Percentiles rank a stretch among this genome's conserved stretches.
These are phyloP conservation scores for Centropyge bicolor DNA, from an alignment of 2,797 vertebrate genomes.

Conservation along the genomic window DNA sequence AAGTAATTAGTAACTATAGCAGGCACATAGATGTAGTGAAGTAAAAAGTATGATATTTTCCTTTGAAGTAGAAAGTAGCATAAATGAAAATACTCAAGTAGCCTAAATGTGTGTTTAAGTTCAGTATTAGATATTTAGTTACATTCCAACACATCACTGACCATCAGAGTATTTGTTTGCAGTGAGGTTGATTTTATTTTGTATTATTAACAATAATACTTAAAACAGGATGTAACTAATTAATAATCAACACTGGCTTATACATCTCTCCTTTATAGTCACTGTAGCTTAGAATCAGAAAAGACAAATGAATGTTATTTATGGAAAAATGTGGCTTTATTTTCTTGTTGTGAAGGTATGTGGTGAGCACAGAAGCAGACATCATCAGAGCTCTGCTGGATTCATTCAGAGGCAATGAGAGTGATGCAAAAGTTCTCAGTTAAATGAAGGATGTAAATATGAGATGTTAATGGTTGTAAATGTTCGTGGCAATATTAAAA, in stretches of 20 bases:
- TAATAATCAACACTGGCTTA: background rate
- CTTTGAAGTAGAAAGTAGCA: background rate
- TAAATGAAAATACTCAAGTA: background rate
- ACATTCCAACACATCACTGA: conserved; percentile 26
- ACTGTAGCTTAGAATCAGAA: background rate
- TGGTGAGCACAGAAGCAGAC: background rate
- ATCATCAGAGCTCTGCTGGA: conserved; percentile 1
- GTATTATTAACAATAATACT: background rate
- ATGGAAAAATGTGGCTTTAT: no score
- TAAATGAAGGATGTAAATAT: conserved; percentile 34
- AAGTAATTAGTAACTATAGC: no score
- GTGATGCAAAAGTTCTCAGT: conserved; percentile 26
- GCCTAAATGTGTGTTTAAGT: background rate
- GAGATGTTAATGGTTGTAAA: conserved; percentile 5
- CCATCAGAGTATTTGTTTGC: background rate
- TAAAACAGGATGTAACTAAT: background rate
- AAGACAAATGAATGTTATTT: no score
- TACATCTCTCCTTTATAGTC: background rate
- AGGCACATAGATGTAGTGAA: background rate
- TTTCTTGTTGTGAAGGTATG: conserved; percentile 3
- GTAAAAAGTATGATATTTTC: background rate
- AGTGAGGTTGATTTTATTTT: conserved; percentile 11
- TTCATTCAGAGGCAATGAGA: conserved; percentile 1
- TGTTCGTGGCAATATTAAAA: conserved; percentile 23
- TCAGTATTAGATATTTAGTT: conserved; percentile 6